Percentiles rank a stretch among this genome's conserved stretches.
phyloP scores from a whole-genome alignment of 1,140 invertebrate species.

The Diuraphis noxia region DNA sequence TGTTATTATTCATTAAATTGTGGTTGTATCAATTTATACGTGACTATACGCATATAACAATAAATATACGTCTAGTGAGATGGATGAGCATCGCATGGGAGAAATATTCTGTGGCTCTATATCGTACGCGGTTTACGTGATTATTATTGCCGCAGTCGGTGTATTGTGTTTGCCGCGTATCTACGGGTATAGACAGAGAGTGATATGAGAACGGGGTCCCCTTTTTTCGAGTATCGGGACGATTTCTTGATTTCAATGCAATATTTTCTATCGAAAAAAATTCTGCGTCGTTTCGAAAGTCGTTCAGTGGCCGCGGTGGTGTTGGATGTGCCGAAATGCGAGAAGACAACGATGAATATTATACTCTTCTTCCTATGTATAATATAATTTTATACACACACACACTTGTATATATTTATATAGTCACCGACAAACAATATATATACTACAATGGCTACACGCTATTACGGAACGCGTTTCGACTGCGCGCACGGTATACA shows the following conservation, averaged over 20 bases:
- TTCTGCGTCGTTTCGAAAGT: background rate
- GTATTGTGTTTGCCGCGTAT: background rate
- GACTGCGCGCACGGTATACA: too few relatives aligned
- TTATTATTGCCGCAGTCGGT: background rate
- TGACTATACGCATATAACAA: too few relatives aligned
- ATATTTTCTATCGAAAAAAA: background rate
- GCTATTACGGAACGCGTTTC: background rate
- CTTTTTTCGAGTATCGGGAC: background rate
- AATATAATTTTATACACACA: background rate
- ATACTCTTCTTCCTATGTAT: background rate
- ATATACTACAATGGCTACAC: background rate
- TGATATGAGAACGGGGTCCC: background rate
- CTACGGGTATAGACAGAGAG: too few relatives aligned
- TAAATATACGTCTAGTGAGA: background rate
- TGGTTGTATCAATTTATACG: background rate
- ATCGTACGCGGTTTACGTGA: too few relatives aligned
- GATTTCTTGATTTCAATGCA: background rate
- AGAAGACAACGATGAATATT: background rate
- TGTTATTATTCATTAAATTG: background rate
- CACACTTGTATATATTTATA: background rate
- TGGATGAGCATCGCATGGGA: background rate
- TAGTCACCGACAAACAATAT: background rate
- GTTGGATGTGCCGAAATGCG: background rate
- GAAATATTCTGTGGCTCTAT: background rate
- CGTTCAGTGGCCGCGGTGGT: too few relatives aligned